A percentile compares a stretch with the other conserved stretches of the same genome.
These are phyloP conservation scores for Bubo scandiacus DNA, from an alignment of 2,113 vertebrate genomes.

Conservation along the genomic window DNA sequence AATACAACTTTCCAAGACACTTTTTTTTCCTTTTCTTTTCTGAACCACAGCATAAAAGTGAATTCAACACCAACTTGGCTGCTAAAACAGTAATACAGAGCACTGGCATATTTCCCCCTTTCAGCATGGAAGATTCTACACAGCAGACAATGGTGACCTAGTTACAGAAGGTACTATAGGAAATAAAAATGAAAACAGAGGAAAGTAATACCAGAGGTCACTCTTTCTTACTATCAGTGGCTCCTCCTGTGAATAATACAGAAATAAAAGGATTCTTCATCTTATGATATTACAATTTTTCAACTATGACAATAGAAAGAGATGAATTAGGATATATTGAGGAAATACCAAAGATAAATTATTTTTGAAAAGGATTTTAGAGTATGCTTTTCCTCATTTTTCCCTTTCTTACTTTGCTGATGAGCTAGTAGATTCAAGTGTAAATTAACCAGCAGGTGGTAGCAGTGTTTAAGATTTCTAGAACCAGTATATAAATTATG, in stretches of 20 bases:
- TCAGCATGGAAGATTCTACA: background rate
- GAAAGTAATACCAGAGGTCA: background rate
- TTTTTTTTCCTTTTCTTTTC: background rate
- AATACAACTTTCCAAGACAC: background rate
- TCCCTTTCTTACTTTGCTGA: background rate
- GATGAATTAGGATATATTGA: background rate
- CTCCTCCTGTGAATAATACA: background rate
- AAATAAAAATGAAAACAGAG: background rate
- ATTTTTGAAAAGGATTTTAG: background rate
- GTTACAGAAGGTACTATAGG: background rate
- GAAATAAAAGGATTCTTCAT: background rate
- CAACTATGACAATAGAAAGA: background rate
- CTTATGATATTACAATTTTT: background rate
- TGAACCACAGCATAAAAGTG: background rate
- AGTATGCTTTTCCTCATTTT: background rate
- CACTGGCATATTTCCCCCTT: background rate
- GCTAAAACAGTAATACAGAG: background rate
- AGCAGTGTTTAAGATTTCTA: constrained; percentile 45
- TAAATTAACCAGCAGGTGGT: constrained; percentile 58
- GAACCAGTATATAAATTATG: background rate
- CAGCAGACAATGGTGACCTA: background rate
- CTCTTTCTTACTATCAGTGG: background rate
- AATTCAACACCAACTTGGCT: background rate
- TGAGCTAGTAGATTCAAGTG: background rate
- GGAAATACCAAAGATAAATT: background rate